Evolutionary conservation across 1,140 invertebrate species (phyloP).

Genomic region (Sesamia nonagrioides): DNA sequence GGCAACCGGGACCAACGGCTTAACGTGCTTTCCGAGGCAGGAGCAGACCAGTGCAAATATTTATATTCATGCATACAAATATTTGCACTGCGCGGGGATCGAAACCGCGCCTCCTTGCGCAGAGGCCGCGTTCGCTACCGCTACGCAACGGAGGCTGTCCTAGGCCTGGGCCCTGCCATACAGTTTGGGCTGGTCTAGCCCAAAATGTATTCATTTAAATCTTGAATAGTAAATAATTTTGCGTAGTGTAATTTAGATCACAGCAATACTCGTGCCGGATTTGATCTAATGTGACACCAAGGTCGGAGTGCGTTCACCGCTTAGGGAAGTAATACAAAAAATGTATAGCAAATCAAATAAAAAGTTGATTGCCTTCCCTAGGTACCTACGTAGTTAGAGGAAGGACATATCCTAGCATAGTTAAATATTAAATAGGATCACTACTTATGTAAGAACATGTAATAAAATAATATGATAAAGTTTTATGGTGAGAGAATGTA

Average conservation of each 20-base stretch:
- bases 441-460: not conserved
- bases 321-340: conserved; percentile 25
- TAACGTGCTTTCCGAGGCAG: no score
- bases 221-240: conserved; percentile 16
- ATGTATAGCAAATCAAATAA: conserved; percentile 1
- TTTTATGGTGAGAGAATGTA: conserved; percentile 11
- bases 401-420: not conserved
- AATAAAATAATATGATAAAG: not conserved
- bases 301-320: conserved; percentile 10
- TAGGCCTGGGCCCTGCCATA: no score
- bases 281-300: conserved; percentile 23
- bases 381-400: not conserved
- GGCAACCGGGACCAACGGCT: no score
- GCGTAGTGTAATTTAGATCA: not conserved
- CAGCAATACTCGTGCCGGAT: conserved; percentile 14
- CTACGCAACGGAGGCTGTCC: no score
- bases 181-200: conserved; percentile 10
- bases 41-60: no score
- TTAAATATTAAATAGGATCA: not conserved
- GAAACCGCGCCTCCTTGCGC: no score
- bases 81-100: no score
- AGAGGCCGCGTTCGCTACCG: no score
- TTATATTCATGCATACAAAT: no score
- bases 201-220: not conserved
- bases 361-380: conserved; percentile 13